Evolutionary conservation across 2,797 vertebrate species (phyloP), one percentile per base, ranked within the genome.

Genomic region (Alca torda): DNA sequence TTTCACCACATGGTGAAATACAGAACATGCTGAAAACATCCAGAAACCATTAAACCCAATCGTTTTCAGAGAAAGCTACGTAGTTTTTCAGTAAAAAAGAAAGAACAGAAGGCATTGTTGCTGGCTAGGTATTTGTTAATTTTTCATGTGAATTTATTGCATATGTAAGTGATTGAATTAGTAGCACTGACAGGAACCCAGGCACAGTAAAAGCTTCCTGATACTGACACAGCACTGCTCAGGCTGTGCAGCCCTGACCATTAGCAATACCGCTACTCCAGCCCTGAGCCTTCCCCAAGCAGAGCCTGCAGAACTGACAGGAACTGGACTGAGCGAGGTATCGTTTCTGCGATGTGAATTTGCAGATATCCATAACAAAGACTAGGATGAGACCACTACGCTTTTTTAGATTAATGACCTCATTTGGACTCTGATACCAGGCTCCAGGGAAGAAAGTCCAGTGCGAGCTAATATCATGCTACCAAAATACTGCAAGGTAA

Each of bases 401-500:
- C 45, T 79, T 35, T 16, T 64, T 68, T 90, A 82, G 35, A 80
- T 50, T 92, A 85, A 91, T 72, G 50, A 84, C 74, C 64, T 91
- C 79, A 73, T 90, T 92, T 69, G 93, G 92, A 94, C 85, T 77
- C 39, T 93, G 89, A 95, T 93, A 91, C 93, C 90, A 91, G 70
- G 65, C 80, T 94, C 67, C 84, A 78, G 91, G 74, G 74, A 54
- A 68, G 94, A 74, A 91, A 76, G 94, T 65, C 95, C 89, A 94
- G 65, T 77, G 74, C 39, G 51, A 89, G 85, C 33, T 91, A 94
- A 54, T 95, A 96, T 41, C 84, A 97, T 97, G 97, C 96, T 97
- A 90, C 97, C 97, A 87, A 97, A 97, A 96, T 97, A 97, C 78
- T 96, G 96, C 85, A 97, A 97, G 97, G 97, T 97, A 97, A 97